Conservation (phyloP, 2,113 vertebrate genomes). For the Setophaga kirtlandii region DNA sequence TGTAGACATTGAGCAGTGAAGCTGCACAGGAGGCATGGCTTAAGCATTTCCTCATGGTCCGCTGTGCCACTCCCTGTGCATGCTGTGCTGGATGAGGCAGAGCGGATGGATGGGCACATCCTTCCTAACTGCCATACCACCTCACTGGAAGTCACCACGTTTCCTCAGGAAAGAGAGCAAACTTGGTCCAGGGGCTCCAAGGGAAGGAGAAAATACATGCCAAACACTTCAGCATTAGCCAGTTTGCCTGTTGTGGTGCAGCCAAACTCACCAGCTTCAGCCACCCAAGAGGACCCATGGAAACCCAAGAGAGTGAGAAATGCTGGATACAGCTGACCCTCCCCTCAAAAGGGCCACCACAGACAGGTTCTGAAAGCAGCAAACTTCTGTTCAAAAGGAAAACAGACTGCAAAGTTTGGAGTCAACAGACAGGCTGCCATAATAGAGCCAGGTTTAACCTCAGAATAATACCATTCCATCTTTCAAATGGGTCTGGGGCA, state of each 20-base stretch:
- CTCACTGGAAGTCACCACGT: background rate
- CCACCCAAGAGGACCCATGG: background rate
- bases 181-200: background rate
- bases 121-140: accelerated
- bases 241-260: background rate
- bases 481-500: background rate
- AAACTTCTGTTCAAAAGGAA: background rate
- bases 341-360: background rate
- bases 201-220: background rate
- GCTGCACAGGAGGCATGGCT: background rate
- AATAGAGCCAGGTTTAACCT: background rate
- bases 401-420: background rate
- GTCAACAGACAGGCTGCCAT: accelerated
- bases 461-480: background rate
- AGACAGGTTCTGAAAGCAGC: background rate
- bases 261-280: background rate
- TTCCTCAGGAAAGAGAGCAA: background rate
- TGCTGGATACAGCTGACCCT: background rate
- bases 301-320: background rate
- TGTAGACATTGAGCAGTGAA: background rate
- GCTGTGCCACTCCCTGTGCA: accelerated
- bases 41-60: accelerated
- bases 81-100: accelerated
- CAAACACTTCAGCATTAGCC: background rate
- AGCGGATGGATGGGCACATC: accelerated